phyloP scores from a whole-genome alignment of 2,113 vertebrate genomes.

The Podarcis raffonei region DNA sequence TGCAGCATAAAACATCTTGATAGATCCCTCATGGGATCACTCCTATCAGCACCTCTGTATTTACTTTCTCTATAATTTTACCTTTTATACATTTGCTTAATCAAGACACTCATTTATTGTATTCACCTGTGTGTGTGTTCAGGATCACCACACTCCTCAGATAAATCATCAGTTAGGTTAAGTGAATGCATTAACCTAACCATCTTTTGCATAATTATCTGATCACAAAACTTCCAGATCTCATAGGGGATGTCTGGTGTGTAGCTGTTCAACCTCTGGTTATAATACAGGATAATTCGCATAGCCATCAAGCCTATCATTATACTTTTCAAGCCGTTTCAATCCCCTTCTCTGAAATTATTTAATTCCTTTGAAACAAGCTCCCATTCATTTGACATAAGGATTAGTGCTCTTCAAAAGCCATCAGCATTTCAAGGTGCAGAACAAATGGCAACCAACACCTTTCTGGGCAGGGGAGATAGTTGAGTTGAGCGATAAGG shows the following conservation, averaged over 20 bases:
- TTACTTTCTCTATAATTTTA: constrained; percentile 46
- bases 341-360: constrained; percentile 16
- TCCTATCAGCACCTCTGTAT: constrained; percentile 13
- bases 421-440: neutral
- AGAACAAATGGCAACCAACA: neutral
- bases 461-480: neutral
- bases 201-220: constrained; percentile 54
- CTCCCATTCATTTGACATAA: constrained; percentile 1
- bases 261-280: constrained; percentile 37
- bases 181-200: constrained; percentile 43
- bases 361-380: constrained; percentile 35
- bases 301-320: constrained; percentile 33
- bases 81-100: constrained; percentile 38
- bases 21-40: neutral
- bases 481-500: neutral
- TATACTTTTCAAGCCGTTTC: constrained; percentile 42
- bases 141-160: constrained; percentile 37
- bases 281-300: constrained; percentile 44
- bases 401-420: constrained; percentile 25
- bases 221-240: constrained; percentile 41
- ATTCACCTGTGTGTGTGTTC: constrained; percentile 26
- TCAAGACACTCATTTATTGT: constrained; percentile 53
- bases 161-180: constrained; percentile 49
- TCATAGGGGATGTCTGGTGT: constrained; percentile 38
- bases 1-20: constrained; percentile 20